Percentiles rank a stretch among this genome's conserved stretches.
These are phyloP conservation scores for Diachasma alloeum DNA, from an alignment of 1,140 invertebrate species.

Conservation along the genomic window DNA sequence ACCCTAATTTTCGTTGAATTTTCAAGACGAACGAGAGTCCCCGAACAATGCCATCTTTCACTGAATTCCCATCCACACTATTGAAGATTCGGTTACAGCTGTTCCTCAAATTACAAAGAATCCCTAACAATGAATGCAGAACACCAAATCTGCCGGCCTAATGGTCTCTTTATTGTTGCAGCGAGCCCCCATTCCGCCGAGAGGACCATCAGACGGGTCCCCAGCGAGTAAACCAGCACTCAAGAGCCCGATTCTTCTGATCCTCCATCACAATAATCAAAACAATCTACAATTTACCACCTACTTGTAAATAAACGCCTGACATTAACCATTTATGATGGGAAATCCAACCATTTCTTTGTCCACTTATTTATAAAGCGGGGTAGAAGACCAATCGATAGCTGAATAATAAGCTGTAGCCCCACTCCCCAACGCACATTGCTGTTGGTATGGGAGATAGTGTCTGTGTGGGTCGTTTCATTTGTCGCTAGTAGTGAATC, in stretches of 20 bases:
- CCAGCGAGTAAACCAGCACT: background rate
- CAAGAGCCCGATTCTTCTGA: conserved; percentile 11
- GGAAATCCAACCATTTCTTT: background rate
- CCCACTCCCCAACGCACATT: background rate
- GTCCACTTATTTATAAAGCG: background rate
- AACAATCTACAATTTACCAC: background rate
- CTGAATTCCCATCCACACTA: too few species aligned
- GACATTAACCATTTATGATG: background rate
- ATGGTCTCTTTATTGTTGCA: background rate
- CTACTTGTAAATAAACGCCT: background rate
- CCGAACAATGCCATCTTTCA: too few species aligned
- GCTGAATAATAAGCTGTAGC: background rate
- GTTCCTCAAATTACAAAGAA: too few species aligned
- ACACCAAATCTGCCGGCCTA: background rate
- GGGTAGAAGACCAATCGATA: background rate
- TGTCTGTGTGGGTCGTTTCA: background rate
- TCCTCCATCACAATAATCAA: background rate
- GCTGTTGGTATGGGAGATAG: background rate
- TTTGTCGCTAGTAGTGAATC: background rate
- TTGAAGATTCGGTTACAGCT: too few species aligned
- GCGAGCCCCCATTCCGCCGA: conserved; percentile 18
- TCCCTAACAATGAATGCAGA: too few species aligned
- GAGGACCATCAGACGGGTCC: conserved; percentile 12
- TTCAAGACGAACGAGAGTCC: too few species aligned
- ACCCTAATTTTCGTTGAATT: too few species aligned